Evolutionary conservation across 2,888 invertebrate species (phyloP), one percentile per base, ranked within the genome.

Genomic region (Microplitis manilae): DNA sequence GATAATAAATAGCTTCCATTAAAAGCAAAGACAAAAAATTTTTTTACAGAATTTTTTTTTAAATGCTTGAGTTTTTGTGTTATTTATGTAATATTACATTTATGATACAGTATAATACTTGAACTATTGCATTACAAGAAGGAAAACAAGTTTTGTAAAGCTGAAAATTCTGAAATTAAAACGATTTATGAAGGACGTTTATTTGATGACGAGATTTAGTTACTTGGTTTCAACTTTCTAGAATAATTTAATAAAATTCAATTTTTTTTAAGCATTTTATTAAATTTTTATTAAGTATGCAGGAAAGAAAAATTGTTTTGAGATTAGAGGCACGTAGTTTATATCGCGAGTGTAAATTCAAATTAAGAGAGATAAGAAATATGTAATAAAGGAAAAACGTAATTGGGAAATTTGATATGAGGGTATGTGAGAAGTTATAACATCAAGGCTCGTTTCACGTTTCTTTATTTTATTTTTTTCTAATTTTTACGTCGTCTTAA

Each of bases 141-240:
- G 70, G 75, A 73, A 77, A 80, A 80, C 79, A 61, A 69, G 79
- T 79, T 78, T 76, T 70, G 9, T 50, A 15, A 8, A 64, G 68
- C 70, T 75, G 67, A 80, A 83, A 83, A 82, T 73, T 77, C 77
- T 84, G 85, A 86, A 86, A 85, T 78, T 73, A 76, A 84, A 83
- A 79, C 83, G 78, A 71, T 62, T 73, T 73, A 39, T 71, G 83
- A 84, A 85, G 85, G 85, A 83, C 84, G 60, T n/a, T 68, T n/a
- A 50, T 50, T 40, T 68, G 40, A 7, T 40, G 67, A 67, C 39
- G 30, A 17, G 67, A 38, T 68, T 68, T 8, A 6, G 68, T 68
- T 17, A 68, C 68, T 40, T 40, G 68, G 40, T 68, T 15, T 17
- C 50, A 50, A 50, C 50, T 50, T 50, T 50, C 50, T 50, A 50